Evolutionary conservation across 1,140 invertebrate genomes (phyloP).

Genomic region (Bombus polaris): DNA sequence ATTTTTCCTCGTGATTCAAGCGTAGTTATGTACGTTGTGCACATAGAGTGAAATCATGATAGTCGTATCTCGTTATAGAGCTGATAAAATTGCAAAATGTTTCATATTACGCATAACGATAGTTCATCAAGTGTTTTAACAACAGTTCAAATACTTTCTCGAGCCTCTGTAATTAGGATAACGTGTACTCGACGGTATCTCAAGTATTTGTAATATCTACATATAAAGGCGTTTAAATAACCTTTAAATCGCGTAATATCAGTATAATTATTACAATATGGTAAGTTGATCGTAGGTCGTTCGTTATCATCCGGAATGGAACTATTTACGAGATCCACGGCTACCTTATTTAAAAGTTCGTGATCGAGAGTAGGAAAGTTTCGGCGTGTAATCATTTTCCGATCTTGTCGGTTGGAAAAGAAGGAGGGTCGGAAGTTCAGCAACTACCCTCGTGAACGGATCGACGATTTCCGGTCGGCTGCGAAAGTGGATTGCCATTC

Average conservation of each 20-base stretch:
- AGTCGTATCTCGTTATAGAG: too few species aligned
- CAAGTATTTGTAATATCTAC: background rate
- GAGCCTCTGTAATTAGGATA: too few species aligned
- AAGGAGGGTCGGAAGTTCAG: background rate
- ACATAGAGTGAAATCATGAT: too few species aligned
- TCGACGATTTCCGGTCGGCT: constrained; percentile 1
- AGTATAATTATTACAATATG: background rate
- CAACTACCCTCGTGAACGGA: constrained; percentile 15
- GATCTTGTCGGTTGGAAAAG: background rate
- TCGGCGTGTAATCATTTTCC: background rate
- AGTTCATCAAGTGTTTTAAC: too few species aligned
- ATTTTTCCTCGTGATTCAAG: too few species aligned
- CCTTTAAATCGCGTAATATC: background rate
- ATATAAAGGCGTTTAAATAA: background rate
- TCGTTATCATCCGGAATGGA: background rate
- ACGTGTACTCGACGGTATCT: too few species aligned
- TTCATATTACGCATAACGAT: too few species aligned
- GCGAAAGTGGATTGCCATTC: background rate
- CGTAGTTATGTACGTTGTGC: too few species aligned
- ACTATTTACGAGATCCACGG: background rate
- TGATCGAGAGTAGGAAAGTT: background rate
- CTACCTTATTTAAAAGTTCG: background rate
- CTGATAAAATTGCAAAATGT: too few species aligned
- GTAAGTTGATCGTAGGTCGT: background rate
- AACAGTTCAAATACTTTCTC: too few species aligned